phyloP scores from a whole-genome alignment of 2,113 vertebrate species.

The Toxotes chatareus region DNA sequence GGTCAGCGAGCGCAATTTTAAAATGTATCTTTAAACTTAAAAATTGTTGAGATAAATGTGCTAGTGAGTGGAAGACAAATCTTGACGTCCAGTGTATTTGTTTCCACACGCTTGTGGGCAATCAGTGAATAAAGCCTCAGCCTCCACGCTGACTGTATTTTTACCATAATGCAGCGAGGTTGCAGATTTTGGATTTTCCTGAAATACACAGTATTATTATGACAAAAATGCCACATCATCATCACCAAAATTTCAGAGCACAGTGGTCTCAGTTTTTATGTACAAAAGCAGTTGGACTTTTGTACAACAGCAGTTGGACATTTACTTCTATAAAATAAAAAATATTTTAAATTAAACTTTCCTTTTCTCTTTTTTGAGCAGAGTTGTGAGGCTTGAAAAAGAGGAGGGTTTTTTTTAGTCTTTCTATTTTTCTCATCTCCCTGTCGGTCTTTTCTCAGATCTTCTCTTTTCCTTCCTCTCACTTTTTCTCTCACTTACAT shows the following conservation, averaged over 20 bases:
- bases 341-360: no score
- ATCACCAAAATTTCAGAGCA: neutral
- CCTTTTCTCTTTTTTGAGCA: neutral
- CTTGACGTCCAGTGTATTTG: neutral
- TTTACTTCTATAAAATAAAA: no score
- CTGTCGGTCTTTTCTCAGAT: neutral
- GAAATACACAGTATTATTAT: neutral
- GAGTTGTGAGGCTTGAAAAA: neutral
- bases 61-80: neutral
- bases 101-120: neutral
- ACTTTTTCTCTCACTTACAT: neutral
- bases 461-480: slow-evolving; percentile 13
- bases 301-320: no score
- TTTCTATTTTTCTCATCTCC: neutral
- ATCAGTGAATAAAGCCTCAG: no score
- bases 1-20: neutral
- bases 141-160: no score
- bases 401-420: no score
- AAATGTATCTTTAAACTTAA: neutral
- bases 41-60: neutral
- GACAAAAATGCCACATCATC: neutral
- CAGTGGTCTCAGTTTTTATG: neutral
- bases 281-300: neutral
- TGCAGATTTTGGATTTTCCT: neutral
- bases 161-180: no score